phyloP scores from a whole-genome alignment of 2,113 vertebrate genomes.

The Todiramphus saurophagus region DNA sequence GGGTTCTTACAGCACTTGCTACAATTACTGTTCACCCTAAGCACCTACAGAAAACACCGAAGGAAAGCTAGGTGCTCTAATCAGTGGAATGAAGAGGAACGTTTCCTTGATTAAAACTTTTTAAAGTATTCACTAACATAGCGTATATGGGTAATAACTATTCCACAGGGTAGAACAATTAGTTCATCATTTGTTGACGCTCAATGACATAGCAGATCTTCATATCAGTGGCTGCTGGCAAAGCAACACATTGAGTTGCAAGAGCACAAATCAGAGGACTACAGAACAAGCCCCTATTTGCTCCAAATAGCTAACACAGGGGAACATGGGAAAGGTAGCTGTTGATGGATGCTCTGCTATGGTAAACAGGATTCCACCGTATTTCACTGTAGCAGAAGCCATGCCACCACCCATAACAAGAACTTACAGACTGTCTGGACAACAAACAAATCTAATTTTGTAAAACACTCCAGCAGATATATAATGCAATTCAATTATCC shows the following conservation, averaged over 20 bases:
- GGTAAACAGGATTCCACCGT: background rate
- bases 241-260: background rate
- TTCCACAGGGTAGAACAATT: background rate
- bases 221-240: background rate
- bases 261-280: background rate
- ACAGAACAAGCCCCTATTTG: background rate
- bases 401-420: background rate
- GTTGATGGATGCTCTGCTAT: background rate
- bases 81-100: background rate
- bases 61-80: background rate
- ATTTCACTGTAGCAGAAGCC: background rate
- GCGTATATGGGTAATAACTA: background rate
- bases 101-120: slow-evolving; percentile 17
- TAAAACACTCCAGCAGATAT: background rate
- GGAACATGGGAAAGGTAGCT: background rate
- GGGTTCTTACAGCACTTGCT: background rate
- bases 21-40: background rate
- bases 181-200: background rate
- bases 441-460: background rate
- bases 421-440: background rate
- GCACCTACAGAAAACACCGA: background rate
- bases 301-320: background rate
- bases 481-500: background rate
- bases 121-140: background rate
- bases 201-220: background rate